phyloP scores from a whole-genome alignment of 2,888 invertebrate species.

The Hanleya hanleyi region DNA sequence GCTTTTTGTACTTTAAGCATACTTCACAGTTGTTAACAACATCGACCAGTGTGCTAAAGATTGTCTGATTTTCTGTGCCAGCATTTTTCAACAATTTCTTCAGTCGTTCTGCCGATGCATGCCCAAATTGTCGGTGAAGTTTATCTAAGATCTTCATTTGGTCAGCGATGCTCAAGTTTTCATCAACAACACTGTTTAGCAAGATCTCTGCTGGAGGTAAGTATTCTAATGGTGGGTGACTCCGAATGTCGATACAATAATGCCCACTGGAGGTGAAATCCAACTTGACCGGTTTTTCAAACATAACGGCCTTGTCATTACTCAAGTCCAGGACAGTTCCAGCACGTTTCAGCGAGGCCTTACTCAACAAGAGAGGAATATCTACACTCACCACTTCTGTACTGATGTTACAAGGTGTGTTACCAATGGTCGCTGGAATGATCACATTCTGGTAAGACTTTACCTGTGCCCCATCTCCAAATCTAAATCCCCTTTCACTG shows the following conservation, averaged over 20 bases:
- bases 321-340: slow-evolving; percentile 15
- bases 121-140: slow-evolving; percentile 26
- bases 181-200: neutral
- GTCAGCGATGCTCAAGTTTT: slow-evolving; percentile 1
- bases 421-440: slow-evolving; percentile 18
- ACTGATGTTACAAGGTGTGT: slow-evolving; percentile 13
- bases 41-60: neutral
- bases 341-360: slow-evolving; percentile 21
- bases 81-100: neutral
- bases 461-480: slow-evolving; percentile 27
- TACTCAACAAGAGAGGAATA: slow-evolving; percentile 27
- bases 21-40: slow-evolving; percentile 9
- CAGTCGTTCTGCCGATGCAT: slow-evolving; percentile 18
- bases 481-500: slow-evolving; percentile 17
- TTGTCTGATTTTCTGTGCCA: neutral
- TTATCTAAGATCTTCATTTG: slow-evolving; percentile 6
- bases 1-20: slow-evolving; percentile 7
- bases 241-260: slow-evolving; percentile 18
- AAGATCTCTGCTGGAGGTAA: slow-evolving; percentile 1
- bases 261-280: slow-evolving; percentile 28
- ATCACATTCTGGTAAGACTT: slow-evolving; percentile 10
- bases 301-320: slow-evolving; percentile 23
- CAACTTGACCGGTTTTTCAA: slow-evolving; percentile 18
- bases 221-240: neutral
- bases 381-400: slow-evolving; percentile 22